Conservation (phyloP, 2,113 vertebrate genomes). For the human region GRCh38 chr11:116968501-116969000, state of each 20-base stretch:
- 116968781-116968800: background rate
- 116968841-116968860: background rate
- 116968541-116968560: background rate
- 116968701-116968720: background rate
- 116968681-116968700: background rate
- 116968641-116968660: background rate
- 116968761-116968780: background rate
- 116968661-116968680: background rate
- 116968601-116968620: background rate
- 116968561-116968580: background rate
- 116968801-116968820: background rate
- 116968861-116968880: background rate
- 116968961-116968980: background rate
- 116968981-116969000: constrained; percentile 1
- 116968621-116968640: background rate
- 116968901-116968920: background rate
- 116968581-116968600: background rate
- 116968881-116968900: background rate
- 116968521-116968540: background rate
- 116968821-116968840: background rate
- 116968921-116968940: background rate
- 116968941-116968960: constrained; percentile 33
- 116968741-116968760: background rate
- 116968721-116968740: background rate
- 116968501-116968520: background rate